Evolutionary conservation across 2,888 invertebrate species (phyloP), one percentile per base, ranked within the genome.

Genomic region (Volucella inanis): DNA sequence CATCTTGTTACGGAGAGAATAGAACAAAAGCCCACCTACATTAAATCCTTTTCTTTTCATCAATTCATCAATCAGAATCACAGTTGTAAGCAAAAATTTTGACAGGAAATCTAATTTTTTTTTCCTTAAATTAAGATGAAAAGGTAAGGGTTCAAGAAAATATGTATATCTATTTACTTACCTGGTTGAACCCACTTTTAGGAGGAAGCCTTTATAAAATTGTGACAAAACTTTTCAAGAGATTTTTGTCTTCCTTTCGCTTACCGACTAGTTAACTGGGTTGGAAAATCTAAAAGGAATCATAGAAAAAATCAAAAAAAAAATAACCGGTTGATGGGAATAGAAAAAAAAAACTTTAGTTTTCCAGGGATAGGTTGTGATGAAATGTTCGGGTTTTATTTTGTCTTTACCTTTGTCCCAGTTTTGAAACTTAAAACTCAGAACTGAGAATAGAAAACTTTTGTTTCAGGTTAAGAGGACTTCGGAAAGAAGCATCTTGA

Each of bases 11-110:
- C 49, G 65, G 71, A 15, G 50, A 65, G 64, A 71, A 72, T 77
- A 70, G 49, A 77, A 82, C 77, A 82, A 82, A 82, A 67, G 71
- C 68, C 47, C 70, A 55, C 61, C 67, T 43, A 62, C 67, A 78
- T 72, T 57, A 52, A 68, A 64, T 74, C 74, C 45, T 79, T 74
- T 74, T 52, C 68, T 41, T 78, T 67, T 64, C 62, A 77, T 77
- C 59, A 61, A 80, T 75, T 83, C 68, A 79, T 83, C 78, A 78
- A 83, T 83, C 74, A 83, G 38, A 70, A 76, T 65, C 75, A 57
- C 65, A 76, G 64, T 76, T 83, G 65, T 83, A 68, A 39, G 50
- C 64, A 71, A 71, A 31, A 77, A 67, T 72, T 78, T 57, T 83
- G 62, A 72, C 62, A 83, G 62, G 61, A 76, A 72, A 49, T 72